Conservation (phyloP, 1,140 invertebrate genomes). For the Philaenus spumarius region DNA sequence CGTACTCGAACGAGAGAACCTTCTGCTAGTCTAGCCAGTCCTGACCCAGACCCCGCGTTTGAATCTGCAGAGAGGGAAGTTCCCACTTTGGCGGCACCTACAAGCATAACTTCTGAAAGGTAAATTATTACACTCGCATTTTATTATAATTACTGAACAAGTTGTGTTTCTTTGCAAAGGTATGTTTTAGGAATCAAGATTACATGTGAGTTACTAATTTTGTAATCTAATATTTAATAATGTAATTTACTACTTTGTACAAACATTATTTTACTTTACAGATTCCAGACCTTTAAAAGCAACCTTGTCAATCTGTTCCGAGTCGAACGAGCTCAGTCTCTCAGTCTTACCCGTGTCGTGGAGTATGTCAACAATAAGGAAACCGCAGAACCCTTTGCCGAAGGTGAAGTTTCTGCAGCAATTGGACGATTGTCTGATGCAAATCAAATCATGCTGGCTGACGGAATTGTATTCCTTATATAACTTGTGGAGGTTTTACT, state of each 20-base stretch:
- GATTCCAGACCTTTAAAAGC: constrained; percentile 55
- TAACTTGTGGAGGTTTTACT: no score
- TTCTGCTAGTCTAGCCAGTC: neutral
- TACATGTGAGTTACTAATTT: neutral
- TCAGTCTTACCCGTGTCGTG: constrained; percentile 51
- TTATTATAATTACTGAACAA: no score
- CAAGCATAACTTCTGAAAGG: constrained; percentile 21
- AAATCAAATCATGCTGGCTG: constrained; percentile 87
- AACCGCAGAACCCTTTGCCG: constrained; percentile 48
- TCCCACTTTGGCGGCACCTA: constrained; percentile 8
- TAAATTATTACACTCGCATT: no score
- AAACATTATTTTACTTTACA: no score
- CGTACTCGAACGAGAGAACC: neutral
- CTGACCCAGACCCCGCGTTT: neutral
- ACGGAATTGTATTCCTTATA: constrained; percentile 81
- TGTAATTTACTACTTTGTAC: no score
- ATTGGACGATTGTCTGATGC: constrained; percentile 77
- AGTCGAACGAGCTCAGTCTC: constrained; percentile 57
- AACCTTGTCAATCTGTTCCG: constrained; percentile 58
- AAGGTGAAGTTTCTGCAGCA: constrained; percentile 68
- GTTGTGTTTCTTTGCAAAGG: neutral
- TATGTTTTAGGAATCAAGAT: neutral
- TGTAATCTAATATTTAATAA: neutral
- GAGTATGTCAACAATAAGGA: constrained; percentile 54
- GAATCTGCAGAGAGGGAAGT: neutral